Percentiles rank a stretch among this genome's conserved stretches.
Conservation (phyloP, 1,140 invertebrate genomes). For the Panagrolaimus sp. region DNA sequence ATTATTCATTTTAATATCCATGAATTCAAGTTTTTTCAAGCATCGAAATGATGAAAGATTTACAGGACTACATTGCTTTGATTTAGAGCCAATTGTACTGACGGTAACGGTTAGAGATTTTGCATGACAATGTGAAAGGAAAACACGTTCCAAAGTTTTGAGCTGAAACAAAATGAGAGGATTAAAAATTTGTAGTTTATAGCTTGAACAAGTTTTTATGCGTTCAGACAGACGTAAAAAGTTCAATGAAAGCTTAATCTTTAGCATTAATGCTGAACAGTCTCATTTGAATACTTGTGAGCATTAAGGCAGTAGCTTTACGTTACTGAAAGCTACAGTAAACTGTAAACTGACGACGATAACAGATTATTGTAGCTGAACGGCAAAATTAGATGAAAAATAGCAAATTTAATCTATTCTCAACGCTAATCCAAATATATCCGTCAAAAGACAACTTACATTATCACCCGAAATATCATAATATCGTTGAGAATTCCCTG, state of each 20-base stretch:
- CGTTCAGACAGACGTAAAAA: too few species aligned
- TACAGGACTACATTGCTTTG: not conserved
- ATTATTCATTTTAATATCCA: not conserved
- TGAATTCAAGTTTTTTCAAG: not conserved
- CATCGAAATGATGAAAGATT: conserved; percentile 6
- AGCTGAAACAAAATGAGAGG: not conserved
- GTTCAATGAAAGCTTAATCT: too few species aligned
- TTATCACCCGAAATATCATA: conserved; percentile 6
- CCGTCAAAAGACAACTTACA: not conserved
- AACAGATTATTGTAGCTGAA: too few species aligned
- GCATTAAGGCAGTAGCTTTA: too few species aligned
- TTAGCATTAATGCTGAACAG: too few species aligned
- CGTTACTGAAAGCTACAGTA: too few species aligned
- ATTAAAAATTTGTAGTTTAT: too few species aligned
- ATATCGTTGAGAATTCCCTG: conserved; percentile 4
- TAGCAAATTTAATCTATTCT: too few species aligned
- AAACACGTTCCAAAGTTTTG: not conserved
- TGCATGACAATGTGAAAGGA: conserved; percentile 1
- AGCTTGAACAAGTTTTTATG: too few species aligned
- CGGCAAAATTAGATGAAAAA: too few species aligned
- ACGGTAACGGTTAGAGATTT: not conserved
- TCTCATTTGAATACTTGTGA: too few species aligned
- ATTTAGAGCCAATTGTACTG: not conserved
- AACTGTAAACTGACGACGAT: too few species aligned
- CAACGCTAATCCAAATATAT: not conserved